These are phyloP conservation scores for Cariama cristata DNA, from an alignment of 2,113 vertebrate genomes.

Conservation along the genomic window DNA sequence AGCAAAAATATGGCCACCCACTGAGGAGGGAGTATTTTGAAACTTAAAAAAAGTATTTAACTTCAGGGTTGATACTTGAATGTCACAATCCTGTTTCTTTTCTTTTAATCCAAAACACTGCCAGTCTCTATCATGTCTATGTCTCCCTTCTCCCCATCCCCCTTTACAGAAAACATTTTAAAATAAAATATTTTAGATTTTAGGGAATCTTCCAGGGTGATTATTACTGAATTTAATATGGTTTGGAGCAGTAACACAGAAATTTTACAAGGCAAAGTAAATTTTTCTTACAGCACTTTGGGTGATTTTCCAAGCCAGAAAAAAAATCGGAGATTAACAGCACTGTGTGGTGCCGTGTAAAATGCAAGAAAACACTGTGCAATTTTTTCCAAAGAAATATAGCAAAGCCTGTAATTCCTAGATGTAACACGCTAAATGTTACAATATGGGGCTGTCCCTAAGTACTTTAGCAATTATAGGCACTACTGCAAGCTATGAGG, in stretches of 20 bases:
- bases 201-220: not conserved
- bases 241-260: not conserved
- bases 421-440: not conserved
- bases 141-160: not conserved
- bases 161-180: not conserved
- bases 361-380: slow-evolving; percentile 22
- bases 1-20: not conserved
- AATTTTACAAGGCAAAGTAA: slow-evolving; percentile 44
- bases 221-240: slow-evolving; percentile 9
- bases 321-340: slow-evolving; percentile 24
- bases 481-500: not conserved
- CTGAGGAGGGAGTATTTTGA: not conserved
- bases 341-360: slow-evolving; percentile 8
- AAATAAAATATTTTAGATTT: not conserved
- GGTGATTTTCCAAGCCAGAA: slow-evolving; percentile 36
- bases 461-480: not conserved
- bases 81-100: not conserved
- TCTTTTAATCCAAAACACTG: not conserved
- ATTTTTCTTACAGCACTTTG: slow-evolving; percentile 35
- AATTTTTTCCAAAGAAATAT: slow-evolving; percentile 13
- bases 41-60: not conserved
- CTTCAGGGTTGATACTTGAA: not conserved
- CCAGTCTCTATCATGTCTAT: not conserved
- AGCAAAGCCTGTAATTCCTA: not conserved
- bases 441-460: not conserved